These are phyloP conservation scores for Malurus melanocephalus DNA, from an alignment of 2,113 vertebrate genomes.

Conservation along the genomic window DNA sequence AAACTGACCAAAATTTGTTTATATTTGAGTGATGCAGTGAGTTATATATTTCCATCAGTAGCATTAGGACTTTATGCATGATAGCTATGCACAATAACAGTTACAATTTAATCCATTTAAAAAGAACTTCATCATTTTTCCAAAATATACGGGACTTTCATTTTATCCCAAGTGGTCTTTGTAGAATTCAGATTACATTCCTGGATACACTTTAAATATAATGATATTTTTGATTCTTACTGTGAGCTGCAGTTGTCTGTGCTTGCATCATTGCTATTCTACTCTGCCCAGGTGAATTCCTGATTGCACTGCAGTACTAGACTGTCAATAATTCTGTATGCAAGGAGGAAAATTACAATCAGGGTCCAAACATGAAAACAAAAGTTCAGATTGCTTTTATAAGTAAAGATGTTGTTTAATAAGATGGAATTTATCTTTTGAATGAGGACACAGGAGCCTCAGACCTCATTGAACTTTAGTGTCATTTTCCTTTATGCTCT, in stretches of 20 bases:
- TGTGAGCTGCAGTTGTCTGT: background rate
- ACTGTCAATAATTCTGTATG: background rate
- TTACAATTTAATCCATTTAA: background rate
- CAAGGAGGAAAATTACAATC: background rate
- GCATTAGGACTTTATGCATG: background rate
- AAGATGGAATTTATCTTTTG: background rate
- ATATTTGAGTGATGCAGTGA: background rate
- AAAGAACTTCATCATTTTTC: background rate
- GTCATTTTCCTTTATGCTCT: background rate
- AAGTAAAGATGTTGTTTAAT: background rate
- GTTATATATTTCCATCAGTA: background rate
- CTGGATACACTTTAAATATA: background rate
- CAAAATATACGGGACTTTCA: background rate
- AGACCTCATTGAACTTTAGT: background rate
- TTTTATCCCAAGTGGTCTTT: background rate
- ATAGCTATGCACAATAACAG: background rate
- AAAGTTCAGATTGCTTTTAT: background rate
- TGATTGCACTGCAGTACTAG: background rate
- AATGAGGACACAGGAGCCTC: background rate
- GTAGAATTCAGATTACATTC: background rate
- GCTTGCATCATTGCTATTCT: background rate
- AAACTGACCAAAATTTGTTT: background rate
- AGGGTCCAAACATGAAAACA: background rate
- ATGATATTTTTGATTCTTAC: background rate
- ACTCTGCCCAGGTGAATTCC: background rate